Base-by-base conservation (phyloP, 2,888 invertebrate species). In the Nomada goodeniana region DNA sequence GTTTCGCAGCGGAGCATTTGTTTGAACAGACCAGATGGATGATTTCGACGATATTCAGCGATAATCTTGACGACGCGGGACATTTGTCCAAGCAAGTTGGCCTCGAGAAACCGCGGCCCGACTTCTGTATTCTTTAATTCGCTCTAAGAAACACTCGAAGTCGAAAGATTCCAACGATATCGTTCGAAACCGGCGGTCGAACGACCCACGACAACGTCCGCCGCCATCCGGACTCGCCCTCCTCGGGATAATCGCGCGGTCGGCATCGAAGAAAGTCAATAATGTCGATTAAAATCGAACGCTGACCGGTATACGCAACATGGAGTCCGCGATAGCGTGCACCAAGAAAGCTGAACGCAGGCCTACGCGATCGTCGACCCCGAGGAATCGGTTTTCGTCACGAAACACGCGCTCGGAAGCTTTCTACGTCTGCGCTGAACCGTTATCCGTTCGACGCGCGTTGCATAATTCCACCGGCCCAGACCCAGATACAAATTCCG, bases 381-480 rank as follows among this genome's bases (percentile, higher is more conserved):
- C 88, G 86, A 64, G 82, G 84, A 88, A 82, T 90, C 88, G 79
- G 80, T 84, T 89, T 86, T 86, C 87, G 75, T 86, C 85, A 72
- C 88, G 80, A 86, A 81, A 79, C 76, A 82, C 78, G 76, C 86
- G 82, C 86, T 85, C 89, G 85, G 90, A 91, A 82, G 89, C 88
- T 87, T 88, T 88, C 90, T 90, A 90, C 88, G 88, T 86, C 78
- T 88, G 86, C 87, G 80, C 72, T 67, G 89, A 91, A 89, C 92
- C 91, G 92, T 92, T 92, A 90, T 85, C 88, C 80, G 80, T 79
- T 74, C 89, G 87, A 91, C 92, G 92, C 86, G 89, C 86, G 78
- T 90, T 92, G 92, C 92, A 92, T 92, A 92, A 92, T 91, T 84
- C 88, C 72, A 26, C 82, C 75, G 90, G 86, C 91, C 89, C 90